phyloP scores from a whole-genome alignment of 2,888 invertebrate species.

The Alentia gelatinosa region DNA sequence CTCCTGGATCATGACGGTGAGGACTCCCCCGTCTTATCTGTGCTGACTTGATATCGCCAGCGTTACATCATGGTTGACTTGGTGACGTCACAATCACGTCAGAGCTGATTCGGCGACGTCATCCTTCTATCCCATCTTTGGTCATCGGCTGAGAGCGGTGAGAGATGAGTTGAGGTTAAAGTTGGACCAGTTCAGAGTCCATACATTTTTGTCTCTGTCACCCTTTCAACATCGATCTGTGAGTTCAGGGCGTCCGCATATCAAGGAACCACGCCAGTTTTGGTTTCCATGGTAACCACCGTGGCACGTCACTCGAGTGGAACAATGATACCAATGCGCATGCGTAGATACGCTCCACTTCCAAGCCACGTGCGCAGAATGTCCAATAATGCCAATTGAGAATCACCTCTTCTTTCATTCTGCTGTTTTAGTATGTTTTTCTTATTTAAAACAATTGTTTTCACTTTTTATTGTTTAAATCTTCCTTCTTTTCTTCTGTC shows the following conservation, averaged over 20 bases:
- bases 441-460: not conserved
- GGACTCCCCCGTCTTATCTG: not conserved
- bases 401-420: not conserved
- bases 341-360: slow-evolving; percentile 11
- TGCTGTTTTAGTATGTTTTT: not conserved
- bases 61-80: not conserved
- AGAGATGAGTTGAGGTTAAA: not conserved
- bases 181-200: slow-evolving; percentile 28
- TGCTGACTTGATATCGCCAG: not conserved
- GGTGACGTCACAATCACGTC: not conserved
- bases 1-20: not conserved
- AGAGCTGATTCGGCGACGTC: not conserved
- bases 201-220: not conserved
- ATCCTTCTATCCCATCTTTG: not conserved
- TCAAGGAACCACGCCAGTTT: slow-evolving; percentile 26
- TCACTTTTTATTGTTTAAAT: not conserved
- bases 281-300: slow-evolving; percentile 39
- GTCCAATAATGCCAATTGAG: slow-evolving; percentile 40
- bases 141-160: not conserved
- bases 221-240: slow-evolving; percentile 7
- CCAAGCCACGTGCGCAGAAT: slow-evolving; percentile 11
- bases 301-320: slow-evolving; percentile 24
- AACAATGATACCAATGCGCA: not conserved
- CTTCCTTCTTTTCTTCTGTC: not conserved
- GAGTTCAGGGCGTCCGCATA: slow-evolving; percentile 48